These are phyloP conservation scores for Scaptomyza graminum DNA, from an alignment of 1,140 invertebrate genomes.

Conservation along the genomic window DNA sequence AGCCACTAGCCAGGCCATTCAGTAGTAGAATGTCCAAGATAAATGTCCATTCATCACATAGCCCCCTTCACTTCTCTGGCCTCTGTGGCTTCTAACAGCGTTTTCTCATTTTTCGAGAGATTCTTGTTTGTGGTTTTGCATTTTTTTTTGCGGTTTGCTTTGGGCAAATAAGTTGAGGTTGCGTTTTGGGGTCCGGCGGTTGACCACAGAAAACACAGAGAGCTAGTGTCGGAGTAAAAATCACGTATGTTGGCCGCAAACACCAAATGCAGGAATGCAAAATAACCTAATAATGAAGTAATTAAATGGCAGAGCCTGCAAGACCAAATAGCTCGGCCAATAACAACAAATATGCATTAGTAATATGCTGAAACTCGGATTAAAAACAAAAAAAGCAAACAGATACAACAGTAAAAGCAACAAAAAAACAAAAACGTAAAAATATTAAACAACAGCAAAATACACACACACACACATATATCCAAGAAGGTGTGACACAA, in stretches of 20 bases:
- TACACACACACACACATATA: slow-evolving; percentile 1
- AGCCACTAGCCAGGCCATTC: not conserved
- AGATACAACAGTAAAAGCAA: slow-evolving; percentile 16
- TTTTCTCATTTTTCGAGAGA: slow-evolving; percentile 2
- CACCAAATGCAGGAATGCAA: slow-evolving; percentile 57
- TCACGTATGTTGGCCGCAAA: slow-evolving; percentile 42
- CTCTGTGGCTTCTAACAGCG: slow-evolving; percentile 31
- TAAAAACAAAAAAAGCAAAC: slow-evolving; percentile 52
- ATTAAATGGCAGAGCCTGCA: slow-evolving; percentile 57
- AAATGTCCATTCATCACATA: slow-evolving; percentile 66
- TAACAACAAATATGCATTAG: slow-evolving; percentile 17
- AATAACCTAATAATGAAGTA: slow-evolving; percentile 46
- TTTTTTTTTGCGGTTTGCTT: slow-evolving; percentile 33
- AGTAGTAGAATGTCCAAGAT: slow-evolving; percentile 38
- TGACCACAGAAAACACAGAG: slow-evolving; percentile 31
- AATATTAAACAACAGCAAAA: slow-evolving; percentile 34
- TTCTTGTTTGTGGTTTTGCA: slow-evolving; percentile 25
- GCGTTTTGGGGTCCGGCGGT: slow-evolving; percentile 53
- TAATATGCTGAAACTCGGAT: slow-evolving; percentile 49
- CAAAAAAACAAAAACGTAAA: slow-evolving; percentile 25
- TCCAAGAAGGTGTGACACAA: slow-evolving; percentile 62
- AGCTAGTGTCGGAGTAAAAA: slow-evolving; percentile 18
- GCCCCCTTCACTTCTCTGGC: slow-evolving; percentile 4
- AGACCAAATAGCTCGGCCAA: slow-evolving; percentile 34
- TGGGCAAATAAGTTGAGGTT: slow-evolving; percentile 53